Evolutionary conservation across 1,140 invertebrate genomes (phyloP), one percentile per base, ranked within the genome.

Genomic region (Meloidogyne exigua): DNA sequence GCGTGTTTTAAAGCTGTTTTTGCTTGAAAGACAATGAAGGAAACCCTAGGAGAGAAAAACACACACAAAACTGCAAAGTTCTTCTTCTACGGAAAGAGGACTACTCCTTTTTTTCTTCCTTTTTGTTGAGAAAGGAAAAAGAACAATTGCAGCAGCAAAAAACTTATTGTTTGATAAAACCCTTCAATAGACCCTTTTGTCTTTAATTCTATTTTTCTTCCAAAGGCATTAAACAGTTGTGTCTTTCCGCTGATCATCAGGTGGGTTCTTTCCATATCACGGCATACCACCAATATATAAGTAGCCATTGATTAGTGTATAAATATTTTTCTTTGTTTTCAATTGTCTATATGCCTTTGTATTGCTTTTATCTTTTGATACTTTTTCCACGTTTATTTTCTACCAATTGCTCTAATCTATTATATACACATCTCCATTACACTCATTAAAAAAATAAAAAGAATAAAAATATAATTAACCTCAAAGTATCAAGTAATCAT

Each of bases 261-360:
- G 39, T 71, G 26, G 12, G 39, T 32, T 32, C 7, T 32, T 42
- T 49, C 36, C 36, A 23, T 26, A 42, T 71, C 18, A 57, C 36
- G 36, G 36, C 36, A 39, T 39, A 39, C 3, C 3, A 4, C 36
- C 3, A 32, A 32, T 3, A 32, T 32, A n/a, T n/a, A 32, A 32
- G 7, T 32, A 32, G 28, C 36, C 36, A 62, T 62, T 18, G 25
- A 28, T 23, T 18, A 28, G 13, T 71, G 12, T 18, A n/a, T n/a
- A n/a, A n/a, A n/a, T n/a, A 62, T 57, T 57, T 57, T 71, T 39
- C 36, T 71, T 71, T 71, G 25, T 71, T 25, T 44, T 39, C 63
- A 57, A 12, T 2, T n/a, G n/a, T 36, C 15, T 15, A 7, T 66
- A 13, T 66, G 5, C 1, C 13, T 26, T 21, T 10, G 5, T 25